A percentile compares a stretch with the other conserved stretches of the same genome.
These are phyloP conservation scores for Teleiodes luculella DNA, from an alignment of 2,888 invertebrate genomes.

Conservation along the genomic window DNA sequence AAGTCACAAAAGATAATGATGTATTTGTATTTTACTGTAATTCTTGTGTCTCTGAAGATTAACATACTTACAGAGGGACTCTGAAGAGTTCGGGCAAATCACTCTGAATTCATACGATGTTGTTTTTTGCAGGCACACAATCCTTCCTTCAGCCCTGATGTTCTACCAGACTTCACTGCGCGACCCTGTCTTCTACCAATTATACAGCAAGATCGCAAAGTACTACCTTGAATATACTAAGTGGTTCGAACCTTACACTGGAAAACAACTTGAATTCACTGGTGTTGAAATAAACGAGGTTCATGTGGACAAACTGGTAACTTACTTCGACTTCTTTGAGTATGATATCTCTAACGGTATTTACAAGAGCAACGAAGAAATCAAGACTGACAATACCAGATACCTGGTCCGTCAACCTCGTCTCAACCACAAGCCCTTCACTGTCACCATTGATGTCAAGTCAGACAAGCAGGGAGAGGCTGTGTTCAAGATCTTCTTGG, in stretches of 20 bases:
- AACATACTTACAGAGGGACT: too few relatives aligned
- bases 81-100: background rate
- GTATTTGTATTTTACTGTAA: too few relatives aligned
- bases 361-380: slow-evolving; percentile 44
- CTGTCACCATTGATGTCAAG: slow-evolving; percentile 58
- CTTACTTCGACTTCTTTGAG: slow-evolving; percentile 80
- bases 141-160: slow-evolving; percentile 80
- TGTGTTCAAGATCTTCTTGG: slow-evolving; percentile 77
- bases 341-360: slow-evolving; percentile 79
- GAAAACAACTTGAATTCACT: slow-evolving; percentile 65
- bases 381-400: slow-evolving; percentile 41
- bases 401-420: slow-evolving; percentile 80
- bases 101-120: too few relatives aligned
- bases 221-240: slow-evolving; percentile 74
- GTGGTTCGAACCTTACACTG: slow-evolving; percentile 70
- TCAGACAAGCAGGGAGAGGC: slow-evolving; percentile 62
- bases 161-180: slow-evolving; percentile 80
- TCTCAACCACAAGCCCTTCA: slow-evolving; percentile 76
- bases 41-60: too few relatives aligned
- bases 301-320: slow-evolving; percentile 73
- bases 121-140: slow-evolving; percentile 46
- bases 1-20: too few relatives aligned
- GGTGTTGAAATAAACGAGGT: slow-evolving; percentile 75
- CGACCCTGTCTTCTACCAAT: slow-evolving; percentile 81
- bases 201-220: slow-evolving; percentile 72